These are phyloP conservation scores for Vireo altiloquus DNA, from an alignment of 2,113 vertebrate species.

Conservation along the genomic window DNA sequence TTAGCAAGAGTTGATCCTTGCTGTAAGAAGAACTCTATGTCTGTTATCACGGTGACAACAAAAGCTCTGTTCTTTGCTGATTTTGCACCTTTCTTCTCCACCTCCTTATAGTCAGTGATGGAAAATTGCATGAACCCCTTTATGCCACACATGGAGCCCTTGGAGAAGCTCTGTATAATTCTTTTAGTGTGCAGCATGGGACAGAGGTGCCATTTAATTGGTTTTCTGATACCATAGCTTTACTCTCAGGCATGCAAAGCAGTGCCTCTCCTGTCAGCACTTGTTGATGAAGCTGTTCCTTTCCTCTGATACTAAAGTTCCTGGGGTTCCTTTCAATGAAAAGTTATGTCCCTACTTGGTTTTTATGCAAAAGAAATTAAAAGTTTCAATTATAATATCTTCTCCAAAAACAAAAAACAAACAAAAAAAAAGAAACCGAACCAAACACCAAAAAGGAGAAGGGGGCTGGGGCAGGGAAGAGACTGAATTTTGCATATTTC, in stretches of 20 bases:
- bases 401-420: not conserved
- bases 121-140: not conserved
- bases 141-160: not conserved
- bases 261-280: not conserved
- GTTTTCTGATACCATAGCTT: not conserved
- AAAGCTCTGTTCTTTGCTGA: not conserved
- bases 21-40: not conserved
- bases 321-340: not conserved
- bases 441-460: no score
- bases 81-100: not conserved
- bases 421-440: no score
- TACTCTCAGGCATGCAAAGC: not conserved
- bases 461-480: not conserved
- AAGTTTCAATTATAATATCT: not conserved
- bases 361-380: not conserved
- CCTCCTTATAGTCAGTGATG: not conserved
- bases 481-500: not conserved
- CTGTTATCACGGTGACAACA: not conserved
- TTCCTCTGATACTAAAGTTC: not conserved
- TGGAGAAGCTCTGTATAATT: not conserved
- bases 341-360: fast-evolving
- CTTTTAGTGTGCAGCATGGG: not conserved
- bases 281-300: not conserved
- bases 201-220: not conserved
- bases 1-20: not conserved